A percentile compares a stretch with the other conserved stretches of the same genome.
Evolutionary conservation across 2,113 vertebrate species (phyloP).

Genomic region (Microtus montanus): DNA sequence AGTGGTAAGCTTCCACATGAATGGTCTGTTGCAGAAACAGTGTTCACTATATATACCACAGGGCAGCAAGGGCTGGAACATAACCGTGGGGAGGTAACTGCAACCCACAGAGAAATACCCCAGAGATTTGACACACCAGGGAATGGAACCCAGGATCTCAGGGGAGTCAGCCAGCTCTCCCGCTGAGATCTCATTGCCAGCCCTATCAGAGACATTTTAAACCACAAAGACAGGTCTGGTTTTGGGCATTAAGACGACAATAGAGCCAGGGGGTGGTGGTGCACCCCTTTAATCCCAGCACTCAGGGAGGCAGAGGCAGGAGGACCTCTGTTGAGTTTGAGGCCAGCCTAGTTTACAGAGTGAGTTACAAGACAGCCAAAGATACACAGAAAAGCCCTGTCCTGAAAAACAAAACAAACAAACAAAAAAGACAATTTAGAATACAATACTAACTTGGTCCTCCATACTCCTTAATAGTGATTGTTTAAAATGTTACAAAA

Average conservation of each 20-base stretch:
- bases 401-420: too few species aligned
- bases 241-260: neutral
- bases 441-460: neutral
- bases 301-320: too few species aligned
- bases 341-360: too few species aligned
- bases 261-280: too few species aligned
- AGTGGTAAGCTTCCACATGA: neutral
- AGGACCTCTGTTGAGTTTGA: too few species aligned
- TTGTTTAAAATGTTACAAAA: constrained; percentile 35
- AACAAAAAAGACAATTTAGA: too few species aligned
- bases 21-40: neutral
- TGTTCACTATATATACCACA: neutral
- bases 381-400: too few species aligned
- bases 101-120: neutral
- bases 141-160: neutral
- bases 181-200: neutral
- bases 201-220: neutral
- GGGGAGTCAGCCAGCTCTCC: neutral
- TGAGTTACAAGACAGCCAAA: too few species aligned
- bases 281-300: too few species aligned
- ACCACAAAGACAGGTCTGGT: neutral
- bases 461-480: neutral
- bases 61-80: neutral
- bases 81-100: neutral
- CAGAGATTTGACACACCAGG: neutral